phyloP scores from a whole-genome alignment of 35 echinoderm and acorn worm genomes.

The Apostichopus parvimensis region DNA sequence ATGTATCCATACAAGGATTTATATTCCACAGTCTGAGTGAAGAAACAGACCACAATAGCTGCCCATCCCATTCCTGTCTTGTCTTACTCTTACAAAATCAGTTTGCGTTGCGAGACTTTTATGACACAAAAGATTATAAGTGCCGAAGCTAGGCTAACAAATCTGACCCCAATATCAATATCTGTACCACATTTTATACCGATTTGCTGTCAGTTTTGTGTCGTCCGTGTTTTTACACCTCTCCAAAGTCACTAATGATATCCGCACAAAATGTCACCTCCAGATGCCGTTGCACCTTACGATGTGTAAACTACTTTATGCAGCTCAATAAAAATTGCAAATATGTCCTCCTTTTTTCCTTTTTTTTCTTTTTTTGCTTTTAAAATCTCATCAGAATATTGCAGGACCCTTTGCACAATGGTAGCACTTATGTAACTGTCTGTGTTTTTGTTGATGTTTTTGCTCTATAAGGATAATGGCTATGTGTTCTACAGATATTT shows the following conservation, averaged over 20 bases:
- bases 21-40: too few relatives aligned
- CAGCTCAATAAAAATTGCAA: not conserved
- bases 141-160: not conserved
- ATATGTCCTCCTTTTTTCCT: not conserved
- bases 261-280: not conserved
- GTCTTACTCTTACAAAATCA: too few relatives aligned
- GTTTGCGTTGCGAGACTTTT: not conserved
- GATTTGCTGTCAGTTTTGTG: not conserved
- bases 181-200: not conserved
- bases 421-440: too few relatives aligned
- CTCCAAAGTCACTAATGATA: not conserved
- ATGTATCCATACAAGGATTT: too few relatives aligned
- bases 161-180: not conserved
- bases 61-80: too few relatives aligned
- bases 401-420: not conserved
- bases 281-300: not conserved
- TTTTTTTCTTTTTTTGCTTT: not conserved
- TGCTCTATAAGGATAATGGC: too few relatives aligned
- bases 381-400: not conserved
- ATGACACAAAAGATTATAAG: not conserved
- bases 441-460: too few relatives aligned
- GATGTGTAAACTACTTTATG: not conserved
- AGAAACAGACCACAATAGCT: too few relatives aligned
- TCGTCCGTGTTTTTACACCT: not conserved
- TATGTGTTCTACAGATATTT: too few relatives aligned